Base-by-base conservation (phyloP, 1,140 invertebrate species). In the Nasonia vitripennis region DNA sequence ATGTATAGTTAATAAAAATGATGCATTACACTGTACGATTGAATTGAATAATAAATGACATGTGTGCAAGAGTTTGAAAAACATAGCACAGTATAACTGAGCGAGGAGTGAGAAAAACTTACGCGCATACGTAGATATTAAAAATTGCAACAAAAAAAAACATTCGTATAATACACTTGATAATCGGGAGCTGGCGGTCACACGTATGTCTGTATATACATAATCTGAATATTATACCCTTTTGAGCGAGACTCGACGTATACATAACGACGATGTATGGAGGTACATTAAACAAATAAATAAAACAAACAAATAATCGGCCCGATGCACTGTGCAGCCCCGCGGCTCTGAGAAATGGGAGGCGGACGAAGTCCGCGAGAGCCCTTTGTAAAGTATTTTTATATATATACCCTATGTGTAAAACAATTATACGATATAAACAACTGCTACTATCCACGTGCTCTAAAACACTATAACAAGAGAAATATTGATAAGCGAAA, bases 361-460 rank as follows among this genome's bases (percentile, higher is more conserved):
- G 45, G 62, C 20, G 73, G 67, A 83, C 14, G 34, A 68, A 41
- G 78, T 80, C 77, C 37, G 68, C 23, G 51, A 55, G 14, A 83
- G 74, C 81, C 62, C 45, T 84, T 74, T 80, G 68, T 84, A 84
- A 84, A 84, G 77, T 84, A 84, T 84, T 84, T 84, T 84, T 84
- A 79, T 84, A 84, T 70, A 62, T 62, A 84, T 84, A 79, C 31
- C 75, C 55, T 78, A 14, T 70, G 37, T 78, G 37, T 78, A 78
- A 77, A 83, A 83, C 48, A 71, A 73, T 67, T 37, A 67, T 37
- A 67, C 48, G n/a, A 23, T 55, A 55, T 27, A 55, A 23, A 48
- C 51, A 62, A 62, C 5, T 62, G 55, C 55, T 62, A 55, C 11
- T 55, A 17, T 55, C 1, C 48, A 17, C 14, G 4, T 14, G 2